phyloP scores from a whole-genome alignment of 2,888 invertebrate genomes.

The Pseudolycoriella hygida region DNA sequence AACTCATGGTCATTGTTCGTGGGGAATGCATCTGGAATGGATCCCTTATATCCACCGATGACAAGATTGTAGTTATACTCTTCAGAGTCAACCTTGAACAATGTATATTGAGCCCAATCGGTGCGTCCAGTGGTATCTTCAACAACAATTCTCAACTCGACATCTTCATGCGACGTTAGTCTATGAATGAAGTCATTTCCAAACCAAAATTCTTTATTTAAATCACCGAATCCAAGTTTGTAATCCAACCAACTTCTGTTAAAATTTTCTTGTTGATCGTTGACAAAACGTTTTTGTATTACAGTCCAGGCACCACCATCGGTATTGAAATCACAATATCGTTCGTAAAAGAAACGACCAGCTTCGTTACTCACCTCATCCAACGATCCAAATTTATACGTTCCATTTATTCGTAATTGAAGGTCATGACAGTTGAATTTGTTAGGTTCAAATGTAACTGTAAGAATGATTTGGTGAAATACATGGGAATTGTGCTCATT shows the following conservation, averaged over 20 bases:
- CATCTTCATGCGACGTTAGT: slow-evolving; percentile 26
- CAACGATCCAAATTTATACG: too few relatives aligned
- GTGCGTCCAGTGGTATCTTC: slow-evolving; percentile 31
- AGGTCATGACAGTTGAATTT: too few relatives aligned
- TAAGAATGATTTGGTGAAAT: too few relatives aligned
- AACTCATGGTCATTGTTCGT: slow-evolving; percentile 33
- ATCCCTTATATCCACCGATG: slow-evolving; percentile 33
- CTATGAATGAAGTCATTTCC: slow-evolving; percentile 37
- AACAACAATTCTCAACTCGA: slow-evolving; percentile 31
- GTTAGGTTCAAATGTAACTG: too few relatives aligned
- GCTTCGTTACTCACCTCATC: too few relatives aligned
- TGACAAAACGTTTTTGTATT: background rate
- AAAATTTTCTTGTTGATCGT: slow-evolving; percentile 19
- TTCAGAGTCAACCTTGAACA: slow-evolving; percentile 27
- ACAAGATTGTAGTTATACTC: slow-evolving; percentile 28
- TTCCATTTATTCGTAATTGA: too few relatives aligned
- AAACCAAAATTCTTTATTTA: slow-evolving; percentile 38
- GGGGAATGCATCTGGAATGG: slow-evolving; percentile 33
- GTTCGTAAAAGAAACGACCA: background rate
- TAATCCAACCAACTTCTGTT: slow-evolving; percentile 37
- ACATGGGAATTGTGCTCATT: too few relatives aligned
- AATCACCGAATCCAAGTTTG: slow-evolving; percentile 36
- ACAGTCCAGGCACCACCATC: background rate
- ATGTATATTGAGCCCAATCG: slow-evolving; percentile 34
- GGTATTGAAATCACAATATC: background rate